Evolutionary conservation across 2,113 vertebrate genomes (phyloP).

Genomic region (Indicator maculatus): DNA sequence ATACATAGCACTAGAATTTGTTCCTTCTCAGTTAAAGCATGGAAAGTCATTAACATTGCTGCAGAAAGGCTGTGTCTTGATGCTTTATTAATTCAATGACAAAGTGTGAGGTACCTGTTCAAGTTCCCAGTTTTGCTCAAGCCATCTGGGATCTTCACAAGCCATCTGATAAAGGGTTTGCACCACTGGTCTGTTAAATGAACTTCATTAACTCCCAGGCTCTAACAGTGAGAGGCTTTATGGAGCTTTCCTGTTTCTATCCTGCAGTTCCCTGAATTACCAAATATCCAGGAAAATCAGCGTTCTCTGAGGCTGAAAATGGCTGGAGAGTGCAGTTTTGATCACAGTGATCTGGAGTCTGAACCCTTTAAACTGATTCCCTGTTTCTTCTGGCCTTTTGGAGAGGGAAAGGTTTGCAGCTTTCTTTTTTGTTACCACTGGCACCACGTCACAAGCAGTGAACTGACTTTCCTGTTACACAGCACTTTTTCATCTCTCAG

Average conservation of each 20-base stretch:
- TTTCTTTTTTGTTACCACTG: not conserved
- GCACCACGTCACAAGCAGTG: not conserved
- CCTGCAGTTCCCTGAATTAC: not conserved
- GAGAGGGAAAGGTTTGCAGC: not conserved
- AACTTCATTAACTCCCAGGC: constrained; percentile 53
- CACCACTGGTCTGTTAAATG: constrained; percentile 64
- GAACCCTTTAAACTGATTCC: constrained; percentile 5
- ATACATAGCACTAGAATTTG: not conserved
- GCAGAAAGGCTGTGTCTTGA: not conserved
- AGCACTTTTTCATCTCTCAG: constrained; percentile 57
- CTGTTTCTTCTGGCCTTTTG: constrained; percentile 4
- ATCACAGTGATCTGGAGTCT: not conserved
- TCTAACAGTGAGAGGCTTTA: not conserved
- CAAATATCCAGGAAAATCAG: not conserved
- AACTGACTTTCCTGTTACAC: constrained; percentile 48
- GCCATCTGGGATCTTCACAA: constrained; percentile 42
- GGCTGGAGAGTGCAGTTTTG: not conserved
- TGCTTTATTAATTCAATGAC: not conserved
- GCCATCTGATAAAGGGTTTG: constrained; percentile 42
- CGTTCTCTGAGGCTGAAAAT: not conserved
- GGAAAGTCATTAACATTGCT: not conserved
- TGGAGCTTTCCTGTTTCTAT: not conserved
- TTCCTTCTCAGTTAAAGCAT: not conserved
- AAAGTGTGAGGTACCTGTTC: constrained; percentile 10
- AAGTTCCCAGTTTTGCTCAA: constrained; percentile 14